Evolutionary conservation across 1,140 invertebrate species (phyloP), one percentile per base, ranked within the genome.

Genomic region (Hylaeus anthracinus): DNA sequence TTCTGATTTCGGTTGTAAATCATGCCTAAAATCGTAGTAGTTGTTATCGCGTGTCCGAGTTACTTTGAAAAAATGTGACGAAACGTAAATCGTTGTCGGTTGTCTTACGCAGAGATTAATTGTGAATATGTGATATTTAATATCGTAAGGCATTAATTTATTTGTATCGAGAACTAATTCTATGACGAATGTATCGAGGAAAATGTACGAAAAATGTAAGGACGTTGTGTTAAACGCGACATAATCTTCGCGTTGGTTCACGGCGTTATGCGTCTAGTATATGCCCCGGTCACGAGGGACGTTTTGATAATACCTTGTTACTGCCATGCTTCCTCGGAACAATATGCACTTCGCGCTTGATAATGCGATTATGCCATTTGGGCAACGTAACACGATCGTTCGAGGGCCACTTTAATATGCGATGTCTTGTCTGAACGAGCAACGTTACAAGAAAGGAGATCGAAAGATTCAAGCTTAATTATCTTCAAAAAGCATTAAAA

Each of bases 281-380:
- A 10, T 9, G 10, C 3, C 55, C 37, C 5, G 14, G 39, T 81
- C 55, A 64, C 48, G 26, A 53, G 72, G 14, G 14, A 41, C n/a
- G 48, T 15, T 5, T 9, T 37, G 56, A 77, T 65, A 77, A 55
- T 81, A 70, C 73, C 79, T 81, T 63, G 79, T 81, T 81, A 81
- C 43, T 15, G 58, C 51, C 12, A 61, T 64, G 73, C 66, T 51
- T 41, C 73, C 72, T 56, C 45, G 41, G 51, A 15, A 61, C 41
- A 53, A 48, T 67, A 63, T 77, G 79, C 79, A 81, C 79, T 81
- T 81, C 77, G 51, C 64, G 65, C 66, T 67, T 61, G 15, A 56
- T 81, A 81, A 81, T 51, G 26, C 26, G 60, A 81, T 81, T 77
- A 77, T 63, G 51, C 48, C 60, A 77, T 51, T 77, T 63, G 51